Conservation (phyloP, 2,888 invertebrate species). For the Anoncus sp. region DNA sequence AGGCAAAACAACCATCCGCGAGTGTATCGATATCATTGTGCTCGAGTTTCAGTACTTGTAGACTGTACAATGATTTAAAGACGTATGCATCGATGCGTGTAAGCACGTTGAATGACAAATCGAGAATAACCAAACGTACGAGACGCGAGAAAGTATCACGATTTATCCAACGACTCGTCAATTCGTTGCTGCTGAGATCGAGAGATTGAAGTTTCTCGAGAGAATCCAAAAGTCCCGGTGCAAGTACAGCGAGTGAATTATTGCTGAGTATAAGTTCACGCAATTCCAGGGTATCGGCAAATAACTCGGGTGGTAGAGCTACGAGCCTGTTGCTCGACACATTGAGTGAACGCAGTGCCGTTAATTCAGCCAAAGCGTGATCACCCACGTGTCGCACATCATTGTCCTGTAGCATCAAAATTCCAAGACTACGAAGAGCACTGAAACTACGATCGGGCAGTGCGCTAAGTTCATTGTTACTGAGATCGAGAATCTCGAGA, state of each 20-base stretch:
- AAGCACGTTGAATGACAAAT: slow-evolving; percentile 90
- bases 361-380: slow-evolving; percentile 89
- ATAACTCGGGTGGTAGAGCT: slow-evolving; percentile 91
- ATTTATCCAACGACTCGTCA: slow-evolving; percentile 91
- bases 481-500: slow-evolving; percentile 89
- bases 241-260: slow-evolving; percentile 90
- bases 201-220: slow-evolving; percentile 90
- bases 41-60: slow-evolving; percentile 91
- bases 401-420: slow-evolving; percentile 90
- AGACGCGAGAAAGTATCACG: slow-evolving; percentile 91
- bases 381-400: slow-evolving; percentile 90
- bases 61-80: slow-evolving; percentile 90
- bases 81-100: slow-evolving; percentile 89
- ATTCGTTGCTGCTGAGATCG: slow-evolving; percentile 90
- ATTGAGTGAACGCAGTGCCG: slow-evolving; percentile 89
- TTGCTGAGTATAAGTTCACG: slow-evolving; percentile 90
- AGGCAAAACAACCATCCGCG: slow-evolving; percentile 89
- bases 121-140: slow-evolving; percentile 89
- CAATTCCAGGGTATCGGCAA: slow-evolving; percentile 89
- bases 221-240: slow-evolving; percentile 90
- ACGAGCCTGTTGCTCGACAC: slow-evolving; percentile 91
- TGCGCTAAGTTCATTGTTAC: slow-evolving; percentile 89
- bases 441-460: slow-evolving; percentile 90
- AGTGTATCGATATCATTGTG: slow-evolving; percentile 89
- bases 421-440: slow-evolving; percentile 88